Base-by-base conservation (phyloP, 2,888 invertebrate genomes). In the Empis livida region DNA sequence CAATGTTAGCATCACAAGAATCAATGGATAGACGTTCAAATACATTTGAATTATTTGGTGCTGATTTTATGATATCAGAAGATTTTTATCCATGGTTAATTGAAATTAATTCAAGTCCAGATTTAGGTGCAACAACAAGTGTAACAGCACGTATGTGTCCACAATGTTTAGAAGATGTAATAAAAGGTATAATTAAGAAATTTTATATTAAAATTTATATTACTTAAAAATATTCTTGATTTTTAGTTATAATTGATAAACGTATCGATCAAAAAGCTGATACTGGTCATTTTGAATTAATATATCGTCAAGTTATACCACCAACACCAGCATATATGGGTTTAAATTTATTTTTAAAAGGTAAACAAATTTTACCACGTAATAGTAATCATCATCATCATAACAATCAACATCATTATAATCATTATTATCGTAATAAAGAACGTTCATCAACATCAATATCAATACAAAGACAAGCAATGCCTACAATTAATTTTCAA, bases 71-170 rank as follows among this genome's bases (percentile, higher is more conserved):
- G 86, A 71, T 95, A 49, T 84, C 87, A 42, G 86, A 91, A 48
- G 84, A 87, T 59, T 85, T 83, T 57, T 80, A 81, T 30, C 92
- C 93, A 0, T 94, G 93, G 92, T 74, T 95, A 3, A 85, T 95
- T 55, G 95, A 95, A 70, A 92, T 95, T 54, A 95, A 95, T 66
- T 89, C 90, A 10, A 89, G 91, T 68, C 94, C 95, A 0, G 88
- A 92, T 70, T 77, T 95, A 73, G 86, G 89, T 13, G 80, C 85
- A n/a, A 88, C 88, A 1, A 93, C 93, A 0, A 86, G 84, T 51
- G 88, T 94, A 1, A 95, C 94, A 0, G 82, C 88, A 0, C 72
- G 84, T 44, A 73, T 95, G 60, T 94, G 93, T 62, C 81, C 86
- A 10, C 84, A 84, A 62, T 90, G 90, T 49, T 74, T 94, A 51